Evolutionary conservation across 1,140 invertebrate genomes (phyloP).

Genomic region (Lanistes nyassanus): DNA sequence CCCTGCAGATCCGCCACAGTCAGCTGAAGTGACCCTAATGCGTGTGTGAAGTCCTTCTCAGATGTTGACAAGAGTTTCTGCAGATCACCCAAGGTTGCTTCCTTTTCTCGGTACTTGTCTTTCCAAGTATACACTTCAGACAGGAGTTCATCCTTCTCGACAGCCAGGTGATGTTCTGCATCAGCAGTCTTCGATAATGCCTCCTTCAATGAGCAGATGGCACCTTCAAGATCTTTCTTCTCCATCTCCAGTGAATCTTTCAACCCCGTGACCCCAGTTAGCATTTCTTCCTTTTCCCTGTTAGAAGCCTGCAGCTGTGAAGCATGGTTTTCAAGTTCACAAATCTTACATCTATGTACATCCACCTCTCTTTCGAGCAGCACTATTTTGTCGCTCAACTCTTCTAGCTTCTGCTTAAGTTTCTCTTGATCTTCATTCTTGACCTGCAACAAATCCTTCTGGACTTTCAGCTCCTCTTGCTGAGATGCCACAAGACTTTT

Average conservation of each 20-base stretch:
- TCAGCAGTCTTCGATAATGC: neutral
- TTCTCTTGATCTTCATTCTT: constrained; percentile 2
- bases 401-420: neutral
- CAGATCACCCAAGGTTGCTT: neutral
- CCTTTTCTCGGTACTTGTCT: neutral
- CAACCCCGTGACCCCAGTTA: no score
- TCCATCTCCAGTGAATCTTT: neutral
- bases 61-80: neutral
- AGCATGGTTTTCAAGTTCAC: no score
- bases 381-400: no score
- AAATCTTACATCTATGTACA: no score
- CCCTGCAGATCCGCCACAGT: neutral
- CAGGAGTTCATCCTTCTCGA: neutral
- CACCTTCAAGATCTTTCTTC: neutral
- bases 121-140: neutral
- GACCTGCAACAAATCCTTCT: neutral
- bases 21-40: neutral
- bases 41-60: neutral
- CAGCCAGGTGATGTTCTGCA: neutral
- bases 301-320: no score
- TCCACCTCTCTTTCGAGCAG: no score
- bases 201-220: neutral
- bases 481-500: neutral
- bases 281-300: no score
- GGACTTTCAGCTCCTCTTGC: neutral